Conservation (phyloP, 2,888 invertebrate genomes). For the Anoncus sp. region DNA sequence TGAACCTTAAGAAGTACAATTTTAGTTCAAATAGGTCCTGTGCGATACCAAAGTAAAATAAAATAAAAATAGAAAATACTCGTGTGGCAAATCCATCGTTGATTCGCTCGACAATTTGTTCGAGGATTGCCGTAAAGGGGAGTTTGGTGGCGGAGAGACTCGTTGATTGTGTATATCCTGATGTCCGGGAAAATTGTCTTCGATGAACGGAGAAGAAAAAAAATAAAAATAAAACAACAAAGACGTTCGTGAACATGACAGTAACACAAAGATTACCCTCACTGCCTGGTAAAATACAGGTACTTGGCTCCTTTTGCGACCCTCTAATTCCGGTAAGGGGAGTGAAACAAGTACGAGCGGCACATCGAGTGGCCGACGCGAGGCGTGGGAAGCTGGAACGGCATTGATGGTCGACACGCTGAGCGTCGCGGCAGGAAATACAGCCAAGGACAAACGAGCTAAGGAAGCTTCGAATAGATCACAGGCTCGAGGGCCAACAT, state of each 20-base stretch:
- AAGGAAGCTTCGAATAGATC: slow-evolving; percentile 90
- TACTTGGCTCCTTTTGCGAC: slow-evolving; percentile 77
- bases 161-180: slow-evolving; percentile 5
- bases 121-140: not conserved
- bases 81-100: not conserved
- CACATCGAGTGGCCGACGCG: slow-evolving; percentile 68
- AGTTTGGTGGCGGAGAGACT: not conserved
- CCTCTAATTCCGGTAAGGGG: slow-evolving; percentile 78
- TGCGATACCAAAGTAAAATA: not conserved
- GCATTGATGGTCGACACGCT: slow-evolving; percentile 85
- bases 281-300: slow-evolving; percentile 71
- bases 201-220: slow-evolving; percentile 12
- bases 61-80: not conserved
- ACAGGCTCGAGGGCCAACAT: slow-evolving; percentile 78
- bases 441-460: slow-evolving; percentile 94
- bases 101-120: not conserved
- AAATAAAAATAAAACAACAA: slow-evolving; percentile 7
- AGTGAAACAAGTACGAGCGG: slow-evolving; percentile 74
- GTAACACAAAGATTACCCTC: slow-evolving; percentile 56
- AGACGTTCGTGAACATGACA: slow-evolving; percentile 26
- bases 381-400: slow-evolving; percentile 83
- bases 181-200: not conserved
- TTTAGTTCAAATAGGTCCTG: not conserved
- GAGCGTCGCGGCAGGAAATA: slow-evolving; percentile 94
- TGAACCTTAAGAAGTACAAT: too few species aligned